phyloP scores from a whole-genome alignment of 2,797 vertebrate species.

The Leptoclinus maculatus region DNA sequence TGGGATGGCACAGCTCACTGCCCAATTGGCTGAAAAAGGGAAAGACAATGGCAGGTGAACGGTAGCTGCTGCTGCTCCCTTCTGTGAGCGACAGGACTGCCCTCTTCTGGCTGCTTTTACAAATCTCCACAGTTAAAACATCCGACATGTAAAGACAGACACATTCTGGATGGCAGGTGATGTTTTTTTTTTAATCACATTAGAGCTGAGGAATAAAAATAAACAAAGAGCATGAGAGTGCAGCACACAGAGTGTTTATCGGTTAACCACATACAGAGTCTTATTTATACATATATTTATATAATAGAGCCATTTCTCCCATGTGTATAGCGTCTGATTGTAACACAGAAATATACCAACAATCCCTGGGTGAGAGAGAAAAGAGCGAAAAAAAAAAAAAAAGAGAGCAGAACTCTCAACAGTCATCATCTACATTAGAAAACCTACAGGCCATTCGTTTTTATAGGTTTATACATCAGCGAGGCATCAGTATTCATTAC shows the following conservation, averaged over 20 bases:
- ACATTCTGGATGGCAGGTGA: constrained; percentile 49
- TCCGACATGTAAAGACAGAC: constrained; percentile 21
- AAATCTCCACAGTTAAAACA: constrained; percentile 27
- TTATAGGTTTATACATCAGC: constrained; percentile 73
- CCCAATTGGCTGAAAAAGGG: constrained; percentile 55
- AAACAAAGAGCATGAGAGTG: constrained; percentile 74
- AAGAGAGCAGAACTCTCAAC: constrained; percentile 51
- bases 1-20: constrained; percentile 40
- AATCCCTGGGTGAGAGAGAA: constrained; percentile 59
- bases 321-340: constrained; percentile 80
- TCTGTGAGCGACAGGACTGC: constrained; percentile 64
- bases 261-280: constrained; percentile 76
- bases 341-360: constrained; percentile 75
- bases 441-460: constrained; percentile 73
- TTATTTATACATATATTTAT: constrained; percentile 83
- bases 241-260: constrained; percentile 69
- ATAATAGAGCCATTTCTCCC: constrained; percentile 72
- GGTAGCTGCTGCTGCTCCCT: constrained; percentile 1
- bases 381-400: constrained; percentile 3
- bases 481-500: constrained; percentile 80
- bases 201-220: constrained; percentile 79
- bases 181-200: constrained; percentile 82
- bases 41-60: constrained; percentile 49
- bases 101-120: constrained; percentile 68
- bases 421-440: constrained; percentile 74